Evolutionary conservation across 2,888 invertebrate species (phyloP), one percentile per base, ranked within the genome.

Genomic region (Nemotelus nigrinus): DNA sequence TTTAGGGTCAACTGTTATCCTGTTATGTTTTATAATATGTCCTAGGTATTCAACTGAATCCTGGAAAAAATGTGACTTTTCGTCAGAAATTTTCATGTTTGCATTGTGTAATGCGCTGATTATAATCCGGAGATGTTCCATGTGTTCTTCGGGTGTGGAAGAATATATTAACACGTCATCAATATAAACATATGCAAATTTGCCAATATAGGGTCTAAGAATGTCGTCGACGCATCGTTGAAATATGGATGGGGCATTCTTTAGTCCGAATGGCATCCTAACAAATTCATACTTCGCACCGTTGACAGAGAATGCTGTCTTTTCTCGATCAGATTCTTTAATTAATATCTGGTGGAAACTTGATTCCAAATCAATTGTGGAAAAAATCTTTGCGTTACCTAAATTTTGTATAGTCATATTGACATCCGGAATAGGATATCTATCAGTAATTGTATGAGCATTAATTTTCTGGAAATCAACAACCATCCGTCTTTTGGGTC

Each of bases 81-180:
- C 80, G 57, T 80, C 48, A 5, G 81, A 80, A 10, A 82, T 81
- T 77, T 81, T 81, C 80, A 82, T 80, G 50, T 82, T 78, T 4
- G 77, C 76, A 43, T 72, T 53, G 6, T 67, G 64, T 4, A 80
- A 53, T 78, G 78, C 60, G 77, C 78, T 64, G 5, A 67, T 45
- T n/a, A 77, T 57, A 2, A 60, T 78, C 75, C 76, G 41, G 7
- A 81, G 45, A 71, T 78, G 80, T 76, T 60, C 79, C 53, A 70
- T 41, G 76, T 43, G 50, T 45, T 79, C 68, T 68, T 68, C 78
- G 64, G 0, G 79, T 78, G 64, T 77, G 81, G 6, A 82, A 77
- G 2, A 82, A 79, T 39, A 82, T 81, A 47, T 82, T 81, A 68
- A 39, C 0, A 68, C 50, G 44, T 70, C 70, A 41, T 70, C 70